Base-by-base conservation (phyloP, 2,888 invertebrate genomes). In the Andrena bicolor region DNA sequence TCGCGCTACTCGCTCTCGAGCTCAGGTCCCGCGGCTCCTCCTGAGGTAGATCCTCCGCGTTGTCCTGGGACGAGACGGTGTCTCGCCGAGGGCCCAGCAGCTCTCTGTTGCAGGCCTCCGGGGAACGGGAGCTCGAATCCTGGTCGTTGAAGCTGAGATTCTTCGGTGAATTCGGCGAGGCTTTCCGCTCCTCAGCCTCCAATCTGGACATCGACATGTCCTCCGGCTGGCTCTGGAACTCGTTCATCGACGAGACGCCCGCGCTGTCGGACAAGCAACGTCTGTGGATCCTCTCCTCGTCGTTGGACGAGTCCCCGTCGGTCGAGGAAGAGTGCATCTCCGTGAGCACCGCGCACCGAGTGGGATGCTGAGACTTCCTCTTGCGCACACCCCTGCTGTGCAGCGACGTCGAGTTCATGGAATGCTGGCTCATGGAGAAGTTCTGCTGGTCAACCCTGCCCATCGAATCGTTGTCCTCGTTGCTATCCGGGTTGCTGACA, bases 331-430 rank as follows among this genome's bases (percentile, higher is more conserved):
- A 95, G 68, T 95, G 94, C 80, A 94, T 94, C 79, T 95, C 94
- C 53, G 94, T 93, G 32, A 95, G 94, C 65, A 96, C 94, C n/a
- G 97, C 96, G 91, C 97, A 96, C 83, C 97, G 96, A 1, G 97
- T 97, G 0, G 98, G 98, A 93, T 98, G 98, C 89, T 97, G 96
- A 89, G 97, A 98, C 94, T 98, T 98, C 35, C 98, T 95, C 94
- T 98, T 98, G 74, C 98, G 95, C n/a, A 93, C 94, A 0, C 94
- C 93, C 16, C 93, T 90, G 73, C 86, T 93, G 81, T 91, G 91
- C 65, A 92, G 87, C 26, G 92, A 88, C 63, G 80, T 82, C 23
- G 91, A 86, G 75, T 89, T 92, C 6, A 91, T 83, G 6, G 91
- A 86, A 70, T 91, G 90, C 0, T 90, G 89, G 58, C 90, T 92